Evolutionary conservation across 2,113 vertebrate genomes (phyloP).

Genomic region (Ascaphus truei): DNA sequence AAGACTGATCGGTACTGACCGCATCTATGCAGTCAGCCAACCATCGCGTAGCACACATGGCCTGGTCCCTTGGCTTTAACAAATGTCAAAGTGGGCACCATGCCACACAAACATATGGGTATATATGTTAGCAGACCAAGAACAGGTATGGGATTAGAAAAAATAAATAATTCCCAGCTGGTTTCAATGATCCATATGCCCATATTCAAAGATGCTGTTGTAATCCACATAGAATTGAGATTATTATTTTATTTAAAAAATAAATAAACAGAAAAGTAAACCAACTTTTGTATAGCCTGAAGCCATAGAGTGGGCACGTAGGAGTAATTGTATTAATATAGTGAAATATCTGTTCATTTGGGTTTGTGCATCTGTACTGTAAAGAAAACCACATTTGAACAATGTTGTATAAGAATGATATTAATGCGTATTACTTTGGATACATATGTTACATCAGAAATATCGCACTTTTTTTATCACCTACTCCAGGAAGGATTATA

Average conservation of each 20-base stretch:
- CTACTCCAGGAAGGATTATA: no score
- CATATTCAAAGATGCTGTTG: not conserved
- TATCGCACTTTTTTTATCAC: no score
- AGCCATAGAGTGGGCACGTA: not conserved
- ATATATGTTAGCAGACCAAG: slow-evolving; percentile 31
- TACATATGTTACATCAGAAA: no score
- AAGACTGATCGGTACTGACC: slow-evolving; percentile 35
- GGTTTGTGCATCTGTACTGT: not conserved
- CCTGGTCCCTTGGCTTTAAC: slow-evolving; percentile 30
- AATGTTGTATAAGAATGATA: no score
- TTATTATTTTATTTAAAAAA: not conserved
- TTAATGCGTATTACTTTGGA: no score
- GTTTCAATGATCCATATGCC: slow-evolving; percentile 1
- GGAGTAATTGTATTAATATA: not conserved
- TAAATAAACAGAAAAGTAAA: no score
- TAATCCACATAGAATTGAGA: not conserved
- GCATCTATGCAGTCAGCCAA: slow-evolving; percentile 32
- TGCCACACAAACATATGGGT: slow-evolving; percentile 35
- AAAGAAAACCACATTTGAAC: no score
- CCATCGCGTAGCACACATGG: slow-evolving; percentile 30
- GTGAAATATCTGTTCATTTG: no score
- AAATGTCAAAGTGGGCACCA: slow-evolving; percentile 37
- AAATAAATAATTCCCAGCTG: slow-evolving; percentile 29
- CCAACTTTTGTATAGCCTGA: no score
- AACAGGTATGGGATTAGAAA: slow-evolving; percentile 30